phyloP scores from a whole-genome alignment of 2,888 invertebrate species.

The Pollenia amentaria region DNA sequence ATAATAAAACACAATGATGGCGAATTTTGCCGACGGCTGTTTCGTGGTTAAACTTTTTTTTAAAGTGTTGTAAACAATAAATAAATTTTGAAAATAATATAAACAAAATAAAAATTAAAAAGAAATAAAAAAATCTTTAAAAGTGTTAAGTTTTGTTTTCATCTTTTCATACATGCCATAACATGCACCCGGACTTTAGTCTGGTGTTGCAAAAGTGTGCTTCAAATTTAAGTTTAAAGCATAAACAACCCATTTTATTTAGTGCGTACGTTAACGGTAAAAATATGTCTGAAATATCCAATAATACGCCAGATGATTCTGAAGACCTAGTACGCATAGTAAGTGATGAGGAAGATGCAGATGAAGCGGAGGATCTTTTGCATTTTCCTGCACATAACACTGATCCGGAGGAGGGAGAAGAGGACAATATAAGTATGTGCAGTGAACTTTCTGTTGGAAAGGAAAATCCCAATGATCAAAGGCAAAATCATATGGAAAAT shows the following conservation, averaged over 20 bases:
- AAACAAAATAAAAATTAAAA: conserved; percentile 2
- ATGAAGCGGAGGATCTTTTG: conserved; percentile 66
- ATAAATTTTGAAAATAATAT: not conserved
- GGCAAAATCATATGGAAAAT: conserved; percentile 76
- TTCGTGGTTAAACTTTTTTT: not conserved
- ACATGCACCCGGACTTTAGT: conserved; percentile 84
- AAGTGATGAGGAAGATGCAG: conserved; percentile 70
- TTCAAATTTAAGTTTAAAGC: conserved; percentile 71
- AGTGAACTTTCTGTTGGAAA: conserved; percentile 93
- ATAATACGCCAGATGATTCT: conserved; percentile 48
- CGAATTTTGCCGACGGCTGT: conserved; percentile 65
- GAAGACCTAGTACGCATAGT: conserved; percentile 70
- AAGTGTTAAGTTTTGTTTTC: conserved; percentile 48
- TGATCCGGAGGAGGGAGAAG: conserved; percentile 72
- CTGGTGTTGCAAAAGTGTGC: conserved; percentile 80
- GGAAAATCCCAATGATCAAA: conserved; percentile 84
- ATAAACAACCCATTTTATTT: conserved; percentile 66
- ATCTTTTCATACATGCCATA: conserved; percentile 59
- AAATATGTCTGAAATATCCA: conserved; percentile 59
- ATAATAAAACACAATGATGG: conserved; percentile 32
- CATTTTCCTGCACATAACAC: conserved; percentile 44
- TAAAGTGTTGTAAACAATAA: not conserved
- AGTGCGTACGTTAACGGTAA: conserved; percentile 62
- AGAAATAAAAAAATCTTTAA: conserved; percentile 5
- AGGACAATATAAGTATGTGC: conserved; percentile 86